Evolutionary conservation across 2,888 invertebrate species (phyloP).

Genomic region (Dyspetes luteomarginatus): DNA sequence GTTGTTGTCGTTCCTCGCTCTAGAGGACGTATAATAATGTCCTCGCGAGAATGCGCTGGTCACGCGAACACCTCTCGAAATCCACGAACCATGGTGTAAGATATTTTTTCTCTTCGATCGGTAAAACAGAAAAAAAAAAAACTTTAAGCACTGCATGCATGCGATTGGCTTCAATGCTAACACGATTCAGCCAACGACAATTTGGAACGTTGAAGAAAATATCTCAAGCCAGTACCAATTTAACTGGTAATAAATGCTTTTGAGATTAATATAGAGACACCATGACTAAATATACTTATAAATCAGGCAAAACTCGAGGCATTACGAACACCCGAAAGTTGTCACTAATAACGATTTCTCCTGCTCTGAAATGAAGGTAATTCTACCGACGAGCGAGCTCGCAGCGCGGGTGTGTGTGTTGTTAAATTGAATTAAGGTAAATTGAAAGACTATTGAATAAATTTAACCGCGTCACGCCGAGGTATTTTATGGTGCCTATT

Average conservation of each 20-base stretch:
- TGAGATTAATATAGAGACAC: too few relatives aligned
- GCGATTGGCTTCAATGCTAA: neutral
- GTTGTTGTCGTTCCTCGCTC: constrained; percentile 11
- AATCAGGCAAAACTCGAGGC: constrained; percentile 26
- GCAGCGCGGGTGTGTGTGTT: constrained; percentile 32
- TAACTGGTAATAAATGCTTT: too few relatives aligned
- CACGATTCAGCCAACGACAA: neutral
- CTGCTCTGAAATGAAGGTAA: constrained; percentile 39
- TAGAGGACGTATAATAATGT: constrained; percentile 17
- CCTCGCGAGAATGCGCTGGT: constrained; percentile 18
- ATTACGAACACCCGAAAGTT: constrained; percentile 40
- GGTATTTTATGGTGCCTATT: constrained; percentile 65
- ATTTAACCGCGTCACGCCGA: constrained; percentile 62
- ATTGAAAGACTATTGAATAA: constrained; percentile 66
- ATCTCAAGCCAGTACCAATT: neutral
- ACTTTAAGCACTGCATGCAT: neutral
- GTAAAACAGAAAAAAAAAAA: constrained; percentile 9
- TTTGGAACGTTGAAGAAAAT: too few relatives aligned
- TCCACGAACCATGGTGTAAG: constrained; percentile 14
- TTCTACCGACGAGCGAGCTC: constrained; percentile 5
- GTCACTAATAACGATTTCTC: constrained; percentile 50
- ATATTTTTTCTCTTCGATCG: constrained; percentile 24
- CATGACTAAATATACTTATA: constrained; percentile 41
- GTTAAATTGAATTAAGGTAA: constrained; percentile 64
- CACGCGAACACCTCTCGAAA: constrained; percentile 36